Percentiles rank a stretch among this genome's conserved stretches.
Evolutionary conservation across 2,888 invertebrate species (phyloP).

Genomic region (Melipona beecheii): DNA sequence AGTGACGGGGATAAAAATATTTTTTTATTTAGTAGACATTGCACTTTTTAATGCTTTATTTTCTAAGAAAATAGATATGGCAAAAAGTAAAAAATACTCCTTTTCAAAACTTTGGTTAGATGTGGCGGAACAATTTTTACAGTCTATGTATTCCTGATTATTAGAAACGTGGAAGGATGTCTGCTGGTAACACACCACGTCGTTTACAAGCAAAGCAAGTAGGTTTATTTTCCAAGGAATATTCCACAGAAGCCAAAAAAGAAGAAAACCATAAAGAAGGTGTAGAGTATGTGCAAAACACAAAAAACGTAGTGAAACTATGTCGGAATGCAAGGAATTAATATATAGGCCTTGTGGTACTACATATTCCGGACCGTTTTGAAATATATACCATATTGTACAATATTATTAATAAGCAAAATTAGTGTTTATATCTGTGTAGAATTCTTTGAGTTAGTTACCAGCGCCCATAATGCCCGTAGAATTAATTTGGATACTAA

Average conservation of each 20-base stretch:
- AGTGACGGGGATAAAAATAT: not conserved
- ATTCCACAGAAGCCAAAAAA: conserved; percentile 34
- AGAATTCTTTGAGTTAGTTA: conserved; percentile 1
- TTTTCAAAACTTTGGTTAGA: conserved; percentile 17
- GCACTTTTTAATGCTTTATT: conserved; percentile 2
- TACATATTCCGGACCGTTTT: not conserved
- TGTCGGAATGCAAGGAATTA: not conserved
- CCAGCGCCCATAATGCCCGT: no score
- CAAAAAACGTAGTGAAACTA: conserved; percentile 17
- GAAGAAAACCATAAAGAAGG: conserved; percentile 36
- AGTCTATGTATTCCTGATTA: conserved; percentile 15
- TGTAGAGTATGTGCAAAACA: conserved; percentile 52
- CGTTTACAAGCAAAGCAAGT: conserved; percentile 26
- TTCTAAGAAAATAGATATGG: not conserved
- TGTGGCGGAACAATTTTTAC: conserved; percentile 4
- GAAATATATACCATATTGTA: conserved; percentile 23
- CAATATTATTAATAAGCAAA: conserved; percentile 9
- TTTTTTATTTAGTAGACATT: not conserved
- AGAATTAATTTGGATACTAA: not conserved
- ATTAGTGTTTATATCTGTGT: not conserved
- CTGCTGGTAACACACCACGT: conserved; percentile 5
- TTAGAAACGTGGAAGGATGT: conserved; percentile 18
- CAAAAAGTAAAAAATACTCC: not conserved
- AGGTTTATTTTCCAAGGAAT: conserved; percentile 16
- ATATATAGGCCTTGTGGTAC: not conserved